Percentiles rank a stretch among this genome's conserved stretches.
phyloP scores from a whole-genome alignment of 2,797 vertebrate species.

The Antennarius maculatus region DNA sequence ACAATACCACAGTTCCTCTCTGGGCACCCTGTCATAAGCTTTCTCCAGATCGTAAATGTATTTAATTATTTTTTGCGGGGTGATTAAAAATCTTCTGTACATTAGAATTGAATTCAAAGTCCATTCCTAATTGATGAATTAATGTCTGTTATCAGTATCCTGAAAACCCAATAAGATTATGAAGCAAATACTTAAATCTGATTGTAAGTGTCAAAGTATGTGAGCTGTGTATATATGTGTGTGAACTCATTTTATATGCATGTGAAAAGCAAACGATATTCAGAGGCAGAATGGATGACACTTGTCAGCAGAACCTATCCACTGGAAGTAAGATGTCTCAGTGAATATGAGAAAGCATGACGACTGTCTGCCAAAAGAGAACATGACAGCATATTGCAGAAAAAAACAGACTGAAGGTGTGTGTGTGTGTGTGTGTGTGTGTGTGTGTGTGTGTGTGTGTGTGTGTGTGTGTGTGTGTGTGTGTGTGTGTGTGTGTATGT shows the following conservation, averaged over 20 bases:
- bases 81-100: no score
- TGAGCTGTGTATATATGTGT: neutral
- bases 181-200: conserved; percentile 4
- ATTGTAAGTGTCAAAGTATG: neutral
- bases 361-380: conserved; percentile 10
- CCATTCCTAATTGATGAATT: no score
- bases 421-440: conserved; percentile 2
- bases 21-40: no score
- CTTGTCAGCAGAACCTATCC: neutral
- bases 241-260: neutral
- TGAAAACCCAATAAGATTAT: neutral
- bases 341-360: conserved; percentile 6
- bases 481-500: neutral
- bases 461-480: neutral
- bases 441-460: neutral
- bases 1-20: no score
- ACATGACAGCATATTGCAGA: conserved; percentile 9
- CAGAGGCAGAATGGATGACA: neutral
- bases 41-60: no score
- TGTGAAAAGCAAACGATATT: conserved; percentile 12
- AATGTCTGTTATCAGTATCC: neutral
- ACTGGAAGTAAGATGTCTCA: neutral
- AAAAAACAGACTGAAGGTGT: conserved; percentile 11
- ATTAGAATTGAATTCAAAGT: neutral
- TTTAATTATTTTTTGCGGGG: no score